Evolutionary conservation across 2,888 invertebrate genomes (phyloP).

Genomic region (Congeria kusceri): DNA sequence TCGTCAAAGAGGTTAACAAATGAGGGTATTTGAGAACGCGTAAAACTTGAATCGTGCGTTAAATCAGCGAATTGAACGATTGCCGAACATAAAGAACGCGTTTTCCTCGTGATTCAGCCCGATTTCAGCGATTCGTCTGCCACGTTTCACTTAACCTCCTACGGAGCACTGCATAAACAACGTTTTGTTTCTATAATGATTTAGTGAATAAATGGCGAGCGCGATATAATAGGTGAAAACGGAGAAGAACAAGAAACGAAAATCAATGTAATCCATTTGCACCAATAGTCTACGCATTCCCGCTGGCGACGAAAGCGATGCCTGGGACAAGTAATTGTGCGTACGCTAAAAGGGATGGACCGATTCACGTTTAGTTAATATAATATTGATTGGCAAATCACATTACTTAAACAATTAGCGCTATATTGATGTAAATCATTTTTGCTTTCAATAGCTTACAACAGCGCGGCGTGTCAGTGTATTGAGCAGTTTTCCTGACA

Average conservation of each 20-base stretch:
- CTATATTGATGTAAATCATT: slow-evolving; percentile 22
- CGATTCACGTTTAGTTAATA: slow-evolving; percentile 38
- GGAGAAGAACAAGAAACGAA: neutral
- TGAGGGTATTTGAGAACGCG: too few species aligned
- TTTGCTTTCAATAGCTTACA: too few species aligned
- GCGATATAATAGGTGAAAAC: too few species aligned
- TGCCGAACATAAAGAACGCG: neutral
- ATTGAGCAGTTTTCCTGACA: too few species aligned
- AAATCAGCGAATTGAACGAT: neutral
- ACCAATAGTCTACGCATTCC: slow-evolving; percentile 1
- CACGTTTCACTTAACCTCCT: neutral
- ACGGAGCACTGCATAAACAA: too few species aligned
- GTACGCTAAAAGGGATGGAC: slow-evolving; percentile 22
- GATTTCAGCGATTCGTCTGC: neutral
- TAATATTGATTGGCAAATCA: slow-evolving; percentile 45
- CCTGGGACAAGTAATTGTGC: slow-evolving; percentile 38
- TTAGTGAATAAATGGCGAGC: too few species aligned
- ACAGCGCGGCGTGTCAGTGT: too few species aligned
- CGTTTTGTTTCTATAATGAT: too few species aligned
- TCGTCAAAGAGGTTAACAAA: too few species aligned
- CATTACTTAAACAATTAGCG: slow-evolving; percentile 48
- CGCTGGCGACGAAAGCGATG: slow-evolving; percentile 18
- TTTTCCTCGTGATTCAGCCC: neutral
- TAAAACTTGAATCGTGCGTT: neutral
- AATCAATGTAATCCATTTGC: slow-evolving; percentile 22